Evolutionary conservation across 2,888 invertebrate genomes (phyloP), one percentile per base, ranked within the genome.

Genomic region (Mesorhabditis sp.): DNA sequence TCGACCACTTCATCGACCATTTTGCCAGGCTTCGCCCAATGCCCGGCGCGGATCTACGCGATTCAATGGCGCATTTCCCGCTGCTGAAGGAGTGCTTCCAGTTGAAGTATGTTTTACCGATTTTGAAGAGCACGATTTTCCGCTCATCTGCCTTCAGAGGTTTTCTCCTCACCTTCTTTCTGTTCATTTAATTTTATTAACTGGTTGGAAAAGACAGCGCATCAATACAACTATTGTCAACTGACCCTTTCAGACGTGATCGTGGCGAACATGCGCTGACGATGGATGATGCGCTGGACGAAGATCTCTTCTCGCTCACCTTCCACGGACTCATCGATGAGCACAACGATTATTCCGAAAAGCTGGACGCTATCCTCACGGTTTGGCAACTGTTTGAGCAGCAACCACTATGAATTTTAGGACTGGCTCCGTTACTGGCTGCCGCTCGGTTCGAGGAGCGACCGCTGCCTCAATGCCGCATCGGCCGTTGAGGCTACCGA

Each of bases 251-350:
- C 62, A 79, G 81, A 13, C 71, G 73, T 10, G 69, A 73, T 4
- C 61, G 74, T 6, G 76, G 74, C 64, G 72, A 74, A 28, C 62
- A 66, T 6, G 72, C 69, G n/a, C 69, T 83, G 44, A 78, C 75
- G 13, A 73, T 73, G 28, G 80, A 83, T n/a, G 80, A 82, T 5
- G 80, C 79, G 4, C 50, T 78, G 42, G 83, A 83, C 71, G 83
- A 83, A 42, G 10, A 62, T 13, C 71, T 83, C 5, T 80, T 83
- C 68, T 76, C 76, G 7, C 7, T 50, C 7, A 50, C 58, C n/a
- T 50, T 50, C n/a, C 58, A 50, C 58, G 58, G 58, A 13, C n/a
- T 28, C 28, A 28, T 28, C 28, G 28, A 28, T 28, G 28, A 28
- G 28, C 28, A 28, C 28, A 28, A 28, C 28, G 28, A 28, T 28